phyloP scores from a whole-genome alignment of 2,797 vertebrate genomes.

The Phylloscopus collybita region DNA sequence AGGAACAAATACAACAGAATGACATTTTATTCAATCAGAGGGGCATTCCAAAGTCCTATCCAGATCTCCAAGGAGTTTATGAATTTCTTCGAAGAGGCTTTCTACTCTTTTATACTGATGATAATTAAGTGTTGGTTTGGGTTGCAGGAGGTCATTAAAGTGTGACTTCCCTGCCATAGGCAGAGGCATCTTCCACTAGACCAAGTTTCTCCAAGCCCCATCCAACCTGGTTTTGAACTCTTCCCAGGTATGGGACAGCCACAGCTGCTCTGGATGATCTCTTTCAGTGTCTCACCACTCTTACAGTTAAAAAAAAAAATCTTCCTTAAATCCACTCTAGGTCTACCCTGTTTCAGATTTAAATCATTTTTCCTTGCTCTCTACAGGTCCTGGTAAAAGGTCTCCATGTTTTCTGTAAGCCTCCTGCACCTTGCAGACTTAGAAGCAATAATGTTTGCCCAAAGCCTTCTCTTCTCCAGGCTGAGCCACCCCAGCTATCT shows the following conservation, averaged over 20 bases:
- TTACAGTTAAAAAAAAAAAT: neutral
- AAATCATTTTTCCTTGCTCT: neutral
- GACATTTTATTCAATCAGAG: neutral
- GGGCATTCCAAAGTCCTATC: neutral
- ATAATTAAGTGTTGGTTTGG: neutral
- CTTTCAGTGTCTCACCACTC: neutral
- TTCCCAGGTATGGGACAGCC: neutral
- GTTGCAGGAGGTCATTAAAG: neutral
- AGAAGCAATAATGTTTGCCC: neutral
- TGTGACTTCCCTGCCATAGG: neutral
- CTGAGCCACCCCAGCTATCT: neutral
- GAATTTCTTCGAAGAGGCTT: neutral
- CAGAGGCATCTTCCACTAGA: neutral
- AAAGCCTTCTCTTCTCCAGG: neutral
- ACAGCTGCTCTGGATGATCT: neutral
- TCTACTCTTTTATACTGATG: neutral
- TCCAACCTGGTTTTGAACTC: neutral
- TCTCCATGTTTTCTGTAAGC: neutral
- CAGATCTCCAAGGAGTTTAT: neutral
- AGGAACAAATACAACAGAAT: neutral
- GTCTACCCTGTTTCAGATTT: neutral
- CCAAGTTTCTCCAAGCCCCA: neutral
- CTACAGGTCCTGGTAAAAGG: neutral
- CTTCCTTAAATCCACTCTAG: no score
- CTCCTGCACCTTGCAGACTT: neutral